Conservation (phyloP, 1,140 invertebrate genomes). For the Dendrolimus punctatus region DNA sequence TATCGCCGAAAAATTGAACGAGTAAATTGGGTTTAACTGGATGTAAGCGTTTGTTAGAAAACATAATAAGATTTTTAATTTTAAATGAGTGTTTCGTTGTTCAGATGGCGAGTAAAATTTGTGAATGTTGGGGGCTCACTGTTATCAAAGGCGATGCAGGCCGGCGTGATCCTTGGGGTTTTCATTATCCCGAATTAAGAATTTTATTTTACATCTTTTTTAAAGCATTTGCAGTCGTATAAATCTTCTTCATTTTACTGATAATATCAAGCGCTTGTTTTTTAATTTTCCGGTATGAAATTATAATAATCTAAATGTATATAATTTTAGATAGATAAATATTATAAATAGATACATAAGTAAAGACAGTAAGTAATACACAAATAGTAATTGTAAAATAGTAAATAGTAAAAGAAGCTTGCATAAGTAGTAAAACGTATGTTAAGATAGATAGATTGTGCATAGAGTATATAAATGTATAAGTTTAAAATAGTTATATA, state of each 20-base stretch:
- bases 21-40: no score
- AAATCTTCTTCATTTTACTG: neutral
- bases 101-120: constrained; percentile 22
- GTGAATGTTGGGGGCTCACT: constrained; percentile 18
- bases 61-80: constrained; percentile 36
- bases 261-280: neutral
- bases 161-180: constrained; percentile 24
- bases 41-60: constrained; percentile 15
- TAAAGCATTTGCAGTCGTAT: no score
- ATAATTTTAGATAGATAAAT: no score
- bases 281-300: no score
- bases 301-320: no score
- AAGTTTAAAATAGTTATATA: no score
- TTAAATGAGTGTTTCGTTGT: constrained; percentile 29
- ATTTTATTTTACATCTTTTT: constrained; percentile 5
- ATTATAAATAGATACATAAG: no score
- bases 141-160: constrained; percentile 37
- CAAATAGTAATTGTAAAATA: no score
- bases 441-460: neutral
- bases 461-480: no score
- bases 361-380: no score
- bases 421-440: neutral
- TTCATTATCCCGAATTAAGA: constrained; percentile 22
- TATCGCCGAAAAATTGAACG: no score
- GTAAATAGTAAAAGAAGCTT: neutral